Evolutionary conservation across 2,888 invertebrate genomes (phyloP), one percentile per base, ranked within the genome.

Genomic region (Carabus problematicus): DNA sequence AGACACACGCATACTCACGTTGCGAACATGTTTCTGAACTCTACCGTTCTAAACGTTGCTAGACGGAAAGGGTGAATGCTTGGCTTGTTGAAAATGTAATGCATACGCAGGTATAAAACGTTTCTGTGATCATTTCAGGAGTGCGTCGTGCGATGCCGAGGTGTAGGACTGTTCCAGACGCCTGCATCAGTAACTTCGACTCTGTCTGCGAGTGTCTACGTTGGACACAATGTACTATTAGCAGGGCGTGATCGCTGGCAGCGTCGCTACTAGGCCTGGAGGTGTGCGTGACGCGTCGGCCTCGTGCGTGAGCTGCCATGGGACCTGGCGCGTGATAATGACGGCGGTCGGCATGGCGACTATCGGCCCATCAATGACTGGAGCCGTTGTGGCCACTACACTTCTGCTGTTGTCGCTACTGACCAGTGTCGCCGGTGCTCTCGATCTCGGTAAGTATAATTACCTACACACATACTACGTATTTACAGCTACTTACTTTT

Each of bases 341-440:
- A 74, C 74, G 75, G 72, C 73, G 72, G 74, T 73, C 73, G 73
- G 73, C 74, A 75, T 75, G 75, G 73, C 72, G 73, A 73, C 75
- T 73, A 74, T 76, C 74, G 70, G 74, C 71, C 70, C 74, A 72
- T 74, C 74, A 72, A 63, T 72, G 67, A 61, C 71, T 70, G 70
- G 70, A 70, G 72, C 66, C 73, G 62, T 68, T 73, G 9, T 59
- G 66, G 39, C 66, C 42, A 43, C 58, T 49, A 29, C 29, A 12
- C 16, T 42, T 64, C 70, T 76, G 72, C 67, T 74, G 64, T 71
- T 74, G 72, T 67, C 74, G 70, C 71, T 74, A 61, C 70, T 72
- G 64, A 70, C 71, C 60, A 68, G 55, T 29, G 40, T 69, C 41
- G 64, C 71, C 64, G 71, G 70, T 49, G 70, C 73, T 67, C 69